phyloP scores from a whole-genome alignment of 1,140 invertebrate genomes.

The Zaprionus nigranus region DNA sequence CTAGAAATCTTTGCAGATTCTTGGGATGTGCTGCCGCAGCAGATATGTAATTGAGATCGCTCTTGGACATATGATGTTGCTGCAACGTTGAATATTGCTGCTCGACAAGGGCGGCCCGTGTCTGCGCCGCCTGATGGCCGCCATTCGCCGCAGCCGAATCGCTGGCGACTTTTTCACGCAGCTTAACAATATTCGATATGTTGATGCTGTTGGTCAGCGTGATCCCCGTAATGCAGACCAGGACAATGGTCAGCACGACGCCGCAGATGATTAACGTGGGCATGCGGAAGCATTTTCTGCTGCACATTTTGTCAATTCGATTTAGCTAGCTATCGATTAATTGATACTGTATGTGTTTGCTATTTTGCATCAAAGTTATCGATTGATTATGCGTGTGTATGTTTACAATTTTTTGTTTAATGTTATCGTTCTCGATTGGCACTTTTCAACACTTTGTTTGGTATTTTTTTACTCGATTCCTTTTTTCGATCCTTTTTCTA shows the following conservation, averaged over 20 bases:
- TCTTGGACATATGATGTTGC: conserved; percentile 77
- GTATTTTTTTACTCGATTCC: not conserved
- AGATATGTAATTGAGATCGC: conserved; percentile 80
- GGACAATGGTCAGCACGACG: conserved; percentile 79
- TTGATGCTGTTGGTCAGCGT: conserved; percentile 83
- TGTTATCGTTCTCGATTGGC: conserved; percentile 3
- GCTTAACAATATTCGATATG: conserved; percentile 80
- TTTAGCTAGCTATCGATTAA: conserved; percentile 15
- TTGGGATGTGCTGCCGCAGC: conserved; percentile 67
- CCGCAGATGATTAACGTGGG: conserved; percentile 81
- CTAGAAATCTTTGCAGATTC: conserved; percentile 67
- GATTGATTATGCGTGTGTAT: not conserved
- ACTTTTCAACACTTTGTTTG: not conserved
- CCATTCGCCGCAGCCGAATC: conserved; percentile 80
- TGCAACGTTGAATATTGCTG: conserved; percentile 80
- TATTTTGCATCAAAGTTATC: not conserved
- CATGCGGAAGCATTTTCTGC: conserved; percentile 81
- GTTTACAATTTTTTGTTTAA: conserved; percentile 8
- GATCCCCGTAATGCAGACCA: conserved; percentile 84
- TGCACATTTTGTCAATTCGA: conserved; percentile 72
- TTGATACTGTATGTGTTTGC: no score
- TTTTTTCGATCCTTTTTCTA: no score
- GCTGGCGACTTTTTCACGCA: conserved; percentile 81
- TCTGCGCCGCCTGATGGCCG: conserved; percentile 75
- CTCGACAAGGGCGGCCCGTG: conserved; percentile 75